Evolutionary conservation across 1,140 invertebrate species (phyloP).

Genomic region (Sarcophaga bullata): DNA sequence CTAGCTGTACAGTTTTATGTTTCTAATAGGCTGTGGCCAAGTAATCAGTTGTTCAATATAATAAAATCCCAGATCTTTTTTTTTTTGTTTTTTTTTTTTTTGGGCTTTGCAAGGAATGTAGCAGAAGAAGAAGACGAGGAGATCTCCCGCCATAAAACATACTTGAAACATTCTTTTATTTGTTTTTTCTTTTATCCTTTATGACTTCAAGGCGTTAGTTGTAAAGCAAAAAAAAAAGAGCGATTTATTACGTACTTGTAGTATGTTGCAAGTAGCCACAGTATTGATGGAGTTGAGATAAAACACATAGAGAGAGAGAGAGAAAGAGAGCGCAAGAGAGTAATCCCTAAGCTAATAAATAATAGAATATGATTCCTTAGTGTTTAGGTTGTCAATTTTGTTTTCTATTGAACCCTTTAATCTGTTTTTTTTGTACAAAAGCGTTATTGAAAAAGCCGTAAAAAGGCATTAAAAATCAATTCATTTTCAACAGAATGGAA

Average conservation of each 20-base stretch:
- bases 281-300: no score
- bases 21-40: constrained; percentile 3
- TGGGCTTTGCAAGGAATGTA: not conserved
- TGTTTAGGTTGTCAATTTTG: constrained; percentile 15
- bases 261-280: not conserved
- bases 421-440: no score
- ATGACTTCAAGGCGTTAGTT: constrained; percentile 33
- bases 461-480: constrained; percentile 19
- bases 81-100: constrained; percentile 5
- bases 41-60: constrained; percentile 33
- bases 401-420: not conserved
- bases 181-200: no score
- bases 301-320: no score
- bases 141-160: not conserved
- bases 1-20: not conserved
- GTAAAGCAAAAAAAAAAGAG: constrained; percentile 29
- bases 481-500: not conserved
- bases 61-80: constrained; percentile 27
- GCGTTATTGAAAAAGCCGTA: not conserved
- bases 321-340: not conserved
- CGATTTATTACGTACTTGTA: not conserved
- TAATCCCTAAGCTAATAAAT: constrained; percentile 40
- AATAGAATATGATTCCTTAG: constrained; percentile 29
- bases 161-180: not conserved
- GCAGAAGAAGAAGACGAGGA: no score